Conservation (phyloP, 2,797 vertebrate species). For the Neopelma chrysocephalum region DNA sequence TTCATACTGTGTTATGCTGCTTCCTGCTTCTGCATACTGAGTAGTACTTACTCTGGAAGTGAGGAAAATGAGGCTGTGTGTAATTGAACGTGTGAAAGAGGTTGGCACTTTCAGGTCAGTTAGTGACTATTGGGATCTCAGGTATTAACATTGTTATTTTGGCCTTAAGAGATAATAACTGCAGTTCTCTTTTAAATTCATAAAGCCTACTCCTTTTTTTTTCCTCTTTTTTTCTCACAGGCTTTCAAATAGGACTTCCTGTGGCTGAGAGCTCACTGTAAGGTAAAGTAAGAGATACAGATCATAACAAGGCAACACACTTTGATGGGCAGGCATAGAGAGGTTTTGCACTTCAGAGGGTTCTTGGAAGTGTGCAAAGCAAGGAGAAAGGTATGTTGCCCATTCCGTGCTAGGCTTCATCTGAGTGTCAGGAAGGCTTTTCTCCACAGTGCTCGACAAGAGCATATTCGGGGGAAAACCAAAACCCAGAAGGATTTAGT, state of each 20-base stretch:
- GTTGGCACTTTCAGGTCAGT: constrained; percentile 38
- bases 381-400: background rate
- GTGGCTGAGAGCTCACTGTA: background rate
- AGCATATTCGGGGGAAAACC: background rate
- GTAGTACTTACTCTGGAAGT: constrained; percentile 24
- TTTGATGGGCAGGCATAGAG: background rate
- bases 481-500: background rate
- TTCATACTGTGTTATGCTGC: constrained; percentile 33
- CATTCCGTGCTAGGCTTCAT: background rate
- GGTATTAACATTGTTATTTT: constrained; percentile 40
- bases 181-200: constrained; percentile 12
- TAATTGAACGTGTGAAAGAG: background rate
- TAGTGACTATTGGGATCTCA: constrained; percentile 12
- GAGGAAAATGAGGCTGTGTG: constrained; percentile 20
- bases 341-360: background rate
- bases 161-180: constrained; percentile 35
- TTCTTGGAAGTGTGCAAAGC: background rate
- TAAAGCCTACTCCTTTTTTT: background rate
- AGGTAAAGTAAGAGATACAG: background rate
- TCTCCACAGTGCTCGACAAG: background rate
- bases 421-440: background rate
- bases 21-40: constrained; percentile 56
- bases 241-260: background rate
- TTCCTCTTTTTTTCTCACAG: background rate
- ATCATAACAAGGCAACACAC: constrained; percentile 3